Evolutionary conservation across 1,140 invertebrate species (phyloP).

Genomic region (Zeugodacus cucurbitae): DNA sequence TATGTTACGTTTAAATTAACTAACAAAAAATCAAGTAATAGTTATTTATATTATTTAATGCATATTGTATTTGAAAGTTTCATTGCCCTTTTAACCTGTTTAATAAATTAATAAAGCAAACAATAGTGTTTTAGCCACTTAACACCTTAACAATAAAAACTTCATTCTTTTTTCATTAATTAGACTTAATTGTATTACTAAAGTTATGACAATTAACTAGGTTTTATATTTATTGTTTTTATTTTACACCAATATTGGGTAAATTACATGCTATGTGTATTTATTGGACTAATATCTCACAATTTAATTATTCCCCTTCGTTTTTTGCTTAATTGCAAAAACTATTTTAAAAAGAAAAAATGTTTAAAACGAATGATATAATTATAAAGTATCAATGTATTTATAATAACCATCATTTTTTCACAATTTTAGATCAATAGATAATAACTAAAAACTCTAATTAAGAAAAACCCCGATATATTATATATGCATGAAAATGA

Average conservation of each 20-base stretch:
- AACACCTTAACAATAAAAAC: background rate
- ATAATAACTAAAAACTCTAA: too few species aligned
- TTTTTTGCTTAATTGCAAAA: background rate
- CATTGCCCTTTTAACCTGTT: conserved; percentile 16
- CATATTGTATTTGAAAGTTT: background rate
- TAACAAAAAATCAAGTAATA: background rate
- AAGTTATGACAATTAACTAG: background rate
- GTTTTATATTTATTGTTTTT: conserved; percentile 20
- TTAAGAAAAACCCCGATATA: too few species aligned
- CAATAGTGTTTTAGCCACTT: background rate
- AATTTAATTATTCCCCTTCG: background rate
- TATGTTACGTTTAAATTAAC: background rate
- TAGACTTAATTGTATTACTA: background rate
- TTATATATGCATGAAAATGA: too few species aligned
- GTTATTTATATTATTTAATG: background rate
- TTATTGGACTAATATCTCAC: conserved; percentile 20
- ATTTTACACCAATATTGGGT: background rate
- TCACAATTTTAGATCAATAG: too few species aligned
- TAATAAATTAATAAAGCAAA: conserved; percentile 5
- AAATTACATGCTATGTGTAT: background rate
- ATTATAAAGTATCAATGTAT: too few species aligned
- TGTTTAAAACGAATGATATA: too few species aligned
- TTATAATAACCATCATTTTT: too few species aligned
- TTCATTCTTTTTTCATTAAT: background rate
- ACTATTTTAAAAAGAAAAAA: too few species aligned